Evolutionary conservation across 2,113 vertebrate species (phyloP), one percentile per base, ranked within the genome.

Genomic region (Equus quagga): DNA sequence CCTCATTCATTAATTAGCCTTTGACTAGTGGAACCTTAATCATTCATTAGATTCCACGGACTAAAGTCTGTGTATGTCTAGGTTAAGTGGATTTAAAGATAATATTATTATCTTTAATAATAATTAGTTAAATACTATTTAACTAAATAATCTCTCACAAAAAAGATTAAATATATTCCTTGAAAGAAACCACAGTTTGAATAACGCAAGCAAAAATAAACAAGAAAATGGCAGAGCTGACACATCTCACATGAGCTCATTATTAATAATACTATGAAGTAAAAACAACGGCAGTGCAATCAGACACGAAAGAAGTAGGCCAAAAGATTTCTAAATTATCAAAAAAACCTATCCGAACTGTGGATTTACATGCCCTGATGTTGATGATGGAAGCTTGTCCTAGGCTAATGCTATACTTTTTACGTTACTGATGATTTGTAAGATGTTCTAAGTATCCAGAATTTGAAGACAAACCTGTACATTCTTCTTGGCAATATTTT

Each of bases 401-500:
- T 78, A 82, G 5, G 44, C 46, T 91, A 93, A 76, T 70, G 13
- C 44, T 73, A 24, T 26, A 69, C 6, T 87, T 86, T 91, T 51
- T 70, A 54, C 56, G 46, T 51, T 78, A 87, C 8, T 72, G 56
- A 95, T 56, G 9, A 92, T 96, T 65, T 67, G 13, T 6, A 96
- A 86, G 36, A 86, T 91, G 41, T 51, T 46, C 88, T 69, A 91
- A 91, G 69, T 58, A 88, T 75, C n/a, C 31, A 90, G 49, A 87
- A 76, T 60, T 62, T 94, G 41, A 94, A 96, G 51, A 81, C 0
- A 75, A 70, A 70, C 23, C 12, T 84, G 44, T 86, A 44, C 1
- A 72, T 67, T 88, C 69, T 86, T 87, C 83, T 87, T 54, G 89
- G 46, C 46, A 96, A 33, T 64, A 75, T 64, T 89, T 96, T 94